phyloP scores from a whole-genome alignment of 2,113 vertebrate genomes.

The Natator depressus region DNA sequence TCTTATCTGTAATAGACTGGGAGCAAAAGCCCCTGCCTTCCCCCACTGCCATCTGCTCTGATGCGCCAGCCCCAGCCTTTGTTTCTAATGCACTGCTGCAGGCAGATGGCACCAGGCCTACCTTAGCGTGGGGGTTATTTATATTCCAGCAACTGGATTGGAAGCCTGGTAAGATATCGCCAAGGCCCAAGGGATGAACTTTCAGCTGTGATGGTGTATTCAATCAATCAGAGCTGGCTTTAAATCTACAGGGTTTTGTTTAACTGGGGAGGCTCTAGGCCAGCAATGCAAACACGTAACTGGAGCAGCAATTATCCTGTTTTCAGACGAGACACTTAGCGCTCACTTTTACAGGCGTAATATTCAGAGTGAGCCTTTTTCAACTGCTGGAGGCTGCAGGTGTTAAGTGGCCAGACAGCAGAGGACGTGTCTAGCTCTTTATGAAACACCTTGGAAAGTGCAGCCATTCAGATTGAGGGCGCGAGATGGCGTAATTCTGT shows the following conservation, averaged over 20 bases:
- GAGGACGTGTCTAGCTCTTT: background rate
- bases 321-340: background rate
- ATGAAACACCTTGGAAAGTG: background rate
- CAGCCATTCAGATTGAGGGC: fast-evolving
- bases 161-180: background rate
- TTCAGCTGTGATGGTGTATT: background rate
- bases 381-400: background rate
- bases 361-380: background rate
- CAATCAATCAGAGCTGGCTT: background rate
- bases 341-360: too few species aligned
- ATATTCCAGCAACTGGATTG: background rate
- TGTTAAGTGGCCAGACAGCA: background rate
- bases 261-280: background rate
- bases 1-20: background rate
- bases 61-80: background rate
- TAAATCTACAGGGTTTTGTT: background rate
- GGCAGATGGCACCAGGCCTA: background rate
- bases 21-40: background rate
- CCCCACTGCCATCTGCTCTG: background rate
- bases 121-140: background rate
- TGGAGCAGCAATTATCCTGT: background rate
- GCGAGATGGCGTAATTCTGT: background rate
- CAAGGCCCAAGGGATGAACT: background rate
- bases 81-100: background rate
- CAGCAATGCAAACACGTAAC: background rate